Percentiles rank a stretch among this genome's conserved stretches.
Evolutionary conservation across 2,113 vertebrate genomes (phyloP).

Genomic region (Phycodurus eques): DNA sequence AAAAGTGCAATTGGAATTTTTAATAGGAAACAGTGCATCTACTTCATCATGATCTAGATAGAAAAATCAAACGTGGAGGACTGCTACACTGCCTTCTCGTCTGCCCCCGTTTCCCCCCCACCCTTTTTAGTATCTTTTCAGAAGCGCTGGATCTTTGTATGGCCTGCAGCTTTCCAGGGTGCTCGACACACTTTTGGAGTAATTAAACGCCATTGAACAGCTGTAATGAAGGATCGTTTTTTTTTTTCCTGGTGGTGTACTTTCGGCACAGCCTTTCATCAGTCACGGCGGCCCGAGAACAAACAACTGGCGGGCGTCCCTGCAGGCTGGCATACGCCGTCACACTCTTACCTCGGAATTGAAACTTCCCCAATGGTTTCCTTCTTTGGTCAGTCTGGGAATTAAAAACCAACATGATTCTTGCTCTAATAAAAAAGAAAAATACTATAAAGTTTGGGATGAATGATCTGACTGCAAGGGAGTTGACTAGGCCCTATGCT

Average conservation of each 20-base stretch:
- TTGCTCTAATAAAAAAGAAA: background rate
- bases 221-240: conserved; percentile 56
- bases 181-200: conserved; percentile 66
- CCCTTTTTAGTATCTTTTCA: conserved; percentile 58
- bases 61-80: conserved; percentile 58
- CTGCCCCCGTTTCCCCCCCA: conserved; percentile 56
- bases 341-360: conserved; percentile 24
- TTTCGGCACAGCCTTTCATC: conserved; percentile 68
- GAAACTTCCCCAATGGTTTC: background rate
- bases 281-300: conserved; percentile 57
- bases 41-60: conserved; percentile 69
- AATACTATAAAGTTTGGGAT: background rate
- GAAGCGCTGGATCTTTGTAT: conserved; percentile 59
- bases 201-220: conserved; percentile 73
- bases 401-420: background rate
- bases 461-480: background rate
- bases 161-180: conserved; percentile 72
- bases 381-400: conserved; percentile 2
- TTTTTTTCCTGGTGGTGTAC: conserved; percentile 55
- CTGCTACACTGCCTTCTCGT: conserved; percentile 62
- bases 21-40: conserved; percentile 66
- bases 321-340: conserved; percentile 51
- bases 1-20: conserved; percentile 69
- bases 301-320: conserved; percentile 60
- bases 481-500: background rate